These are phyloP conservation scores for Drosophila obscura DNA, from an alignment of 1,140 invertebrate genomes.

Conservation along the genomic window DNA sequence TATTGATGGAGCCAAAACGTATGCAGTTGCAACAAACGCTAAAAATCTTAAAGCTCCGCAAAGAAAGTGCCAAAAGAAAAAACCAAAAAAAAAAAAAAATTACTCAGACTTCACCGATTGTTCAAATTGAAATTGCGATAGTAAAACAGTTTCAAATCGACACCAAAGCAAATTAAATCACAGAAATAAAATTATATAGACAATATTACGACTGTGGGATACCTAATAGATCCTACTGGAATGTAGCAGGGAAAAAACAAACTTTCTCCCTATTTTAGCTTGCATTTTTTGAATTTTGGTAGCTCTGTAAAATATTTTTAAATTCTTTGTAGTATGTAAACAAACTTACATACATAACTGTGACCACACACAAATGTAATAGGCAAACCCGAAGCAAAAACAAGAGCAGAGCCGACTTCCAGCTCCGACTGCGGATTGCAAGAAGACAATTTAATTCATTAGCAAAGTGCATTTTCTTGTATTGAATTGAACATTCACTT, in stretches of 20 bases:
- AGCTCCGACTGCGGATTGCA: conserved; percentile 1
- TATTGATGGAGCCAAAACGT: conserved; percentile 69
- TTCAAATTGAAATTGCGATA: conserved; percentile 35
- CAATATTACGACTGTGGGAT: no score
- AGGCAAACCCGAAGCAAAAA: conserved; percentile 7
- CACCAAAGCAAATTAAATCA: not conserved
- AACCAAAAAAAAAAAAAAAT: conserved; percentile 10
- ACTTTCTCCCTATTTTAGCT: not conserved
- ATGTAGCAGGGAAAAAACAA: conserved; percentile 7
- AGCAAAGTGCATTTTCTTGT: conserved; percentile 81
- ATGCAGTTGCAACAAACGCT: conserved; percentile 63
- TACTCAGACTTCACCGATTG: conserved; percentile 22
- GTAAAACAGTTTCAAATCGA: conserved; percentile 31
- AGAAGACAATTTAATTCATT: conserved; percentile 75
- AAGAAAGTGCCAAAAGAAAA: conserved; percentile 6
- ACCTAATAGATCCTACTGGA: not conserved
- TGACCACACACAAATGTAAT: conserved; percentile 15
- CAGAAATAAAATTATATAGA: no score
- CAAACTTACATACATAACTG: not conserved
- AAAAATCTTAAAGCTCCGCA: conserved; percentile 39
- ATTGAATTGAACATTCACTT: conserved; percentile 27
- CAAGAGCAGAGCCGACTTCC: not conserved
- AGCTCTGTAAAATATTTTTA: no score
- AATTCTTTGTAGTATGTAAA: not conserved
- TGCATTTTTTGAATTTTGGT: not conserved